These are phyloP conservation scores for Aphelenchoides fujianensis DNA, from an alignment of 1,140 invertebrate species.

Conservation along the genomic window DNA sequence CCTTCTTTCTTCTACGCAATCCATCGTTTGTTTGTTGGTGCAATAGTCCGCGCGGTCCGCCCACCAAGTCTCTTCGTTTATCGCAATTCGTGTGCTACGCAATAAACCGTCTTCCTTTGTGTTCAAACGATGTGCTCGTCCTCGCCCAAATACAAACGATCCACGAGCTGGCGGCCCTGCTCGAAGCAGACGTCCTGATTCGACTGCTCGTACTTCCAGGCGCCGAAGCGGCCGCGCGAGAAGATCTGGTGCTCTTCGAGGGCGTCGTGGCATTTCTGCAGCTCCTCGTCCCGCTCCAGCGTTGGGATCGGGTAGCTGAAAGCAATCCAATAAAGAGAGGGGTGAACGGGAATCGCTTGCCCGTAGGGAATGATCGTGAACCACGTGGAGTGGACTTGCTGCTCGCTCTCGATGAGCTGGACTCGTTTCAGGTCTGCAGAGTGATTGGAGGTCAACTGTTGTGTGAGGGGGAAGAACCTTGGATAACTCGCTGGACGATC, in stretches of 20 bases:
- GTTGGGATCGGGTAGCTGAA: no score
- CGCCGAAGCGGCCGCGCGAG: slow-evolving; percentile 46
- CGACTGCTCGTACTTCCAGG: slow-evolving; percentile 50
- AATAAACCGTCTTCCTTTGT: no score
- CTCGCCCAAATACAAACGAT: background rate
- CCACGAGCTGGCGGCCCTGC: slow-evolving; percentile 7
- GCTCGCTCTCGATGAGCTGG: slow-evolving; percentile 23
- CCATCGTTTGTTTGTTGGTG: background rate
- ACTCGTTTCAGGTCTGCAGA: slow-evolving; percentile 34
- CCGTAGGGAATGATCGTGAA: slow-evolving; percentile 33
- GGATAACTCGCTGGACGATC: slow-evolving; percentile 25
- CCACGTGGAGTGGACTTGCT: slow-evolving; percentile 35
- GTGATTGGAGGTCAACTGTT: background rate
- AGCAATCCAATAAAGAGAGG: no score
- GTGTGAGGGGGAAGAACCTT: no score
- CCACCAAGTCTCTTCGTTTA: background rate
- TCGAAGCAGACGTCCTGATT: slow-evolving; percentile 48
- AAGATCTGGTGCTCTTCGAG: slow-evolving; percentile 42
- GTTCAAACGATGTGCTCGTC: background rate
- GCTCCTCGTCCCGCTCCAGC: slow-evolving; percentile 30
- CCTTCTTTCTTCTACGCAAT: background rate
- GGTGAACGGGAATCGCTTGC: slow-evolving; percentile 47
- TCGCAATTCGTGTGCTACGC: no score
- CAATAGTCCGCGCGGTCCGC: background rate
- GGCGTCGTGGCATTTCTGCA: slow-evolving; percentile 22